Evolutionary conservation across 2,888 invertebrate species (phyloP), one percentile per base, ranked within the genome.

Genomic region (Drosophila helvetica): DNA sequence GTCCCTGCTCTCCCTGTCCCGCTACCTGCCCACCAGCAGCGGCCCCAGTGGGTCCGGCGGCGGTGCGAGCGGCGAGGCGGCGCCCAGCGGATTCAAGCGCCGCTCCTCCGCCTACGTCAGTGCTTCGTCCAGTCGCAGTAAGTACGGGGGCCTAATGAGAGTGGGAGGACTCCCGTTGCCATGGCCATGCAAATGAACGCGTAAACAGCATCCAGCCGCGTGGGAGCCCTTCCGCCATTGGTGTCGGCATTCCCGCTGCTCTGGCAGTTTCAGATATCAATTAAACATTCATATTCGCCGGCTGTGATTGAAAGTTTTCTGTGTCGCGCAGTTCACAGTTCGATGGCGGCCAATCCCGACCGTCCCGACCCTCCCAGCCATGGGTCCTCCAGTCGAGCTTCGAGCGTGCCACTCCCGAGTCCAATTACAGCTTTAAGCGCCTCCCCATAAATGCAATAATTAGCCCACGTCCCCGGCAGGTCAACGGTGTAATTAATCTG

Each of bases 101-200:
- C 94, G 96, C 71, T 95, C 96, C 72, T 96, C 96, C 80, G 96
- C 96, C 62, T 95, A 96, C 88, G 95, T 94, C 71, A 93, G 93
- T 80, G 93, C 93, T 63, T 93, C 93, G 67, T 93, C 93, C 80
- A 93, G 92, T 89, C 92, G 92, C 91, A 92, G 92, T 92, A 86
- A 91, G 91, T 90, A 77, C 9, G 22, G 17, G 17, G 5, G 5
- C 12, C n/a, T 7, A 18, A 43, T 47, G 17, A 18, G 51, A 59
- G 2, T 38, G 61, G 38, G 45, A 48, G 42, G 17, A 25, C 17
- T 43, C 9, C 48, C 17, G 47, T 65, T 75, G 54, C 18, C 58
- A 53, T 64, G 10, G 53, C 27, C 42, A 53, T 25, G 18, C 12
- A 3, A 9, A 10, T 10, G 30, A 10, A 3, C 10, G n/a, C n/a